A percentile compares a stretch with the other conserved stretches of the same genome.
phyloP scores from a whole-genome alignment of 2,113 vertebrate species.

The Poeciliopsis retropinna region DNA sequence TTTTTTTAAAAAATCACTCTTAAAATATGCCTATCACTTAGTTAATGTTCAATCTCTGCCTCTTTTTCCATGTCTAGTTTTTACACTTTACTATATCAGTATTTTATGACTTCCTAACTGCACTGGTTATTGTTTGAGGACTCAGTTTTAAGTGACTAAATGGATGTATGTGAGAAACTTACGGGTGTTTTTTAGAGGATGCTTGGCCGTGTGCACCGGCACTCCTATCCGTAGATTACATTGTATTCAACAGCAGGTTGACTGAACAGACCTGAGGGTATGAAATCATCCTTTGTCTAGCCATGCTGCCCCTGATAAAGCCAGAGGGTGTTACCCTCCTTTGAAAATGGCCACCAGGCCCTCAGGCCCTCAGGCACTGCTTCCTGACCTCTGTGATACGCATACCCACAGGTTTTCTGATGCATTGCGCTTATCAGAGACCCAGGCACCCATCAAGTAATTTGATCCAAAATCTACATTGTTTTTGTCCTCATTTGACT shows the following conservation, averaged over 20 bases:
- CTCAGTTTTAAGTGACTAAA: constrained; percentile 27
- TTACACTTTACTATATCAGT: not conserved
- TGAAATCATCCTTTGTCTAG: constrained; percentile 58
- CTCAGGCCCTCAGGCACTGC: constrained; percentile 36
- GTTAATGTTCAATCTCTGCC: not conserved
- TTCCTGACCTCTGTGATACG: constrained; percentile 43
- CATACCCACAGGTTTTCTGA: constrained; percentile 5
- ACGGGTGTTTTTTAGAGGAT: constrained; percentile 28
- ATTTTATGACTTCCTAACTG: constrained; percentile 62
- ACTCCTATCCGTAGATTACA: constrained; percentile 75
- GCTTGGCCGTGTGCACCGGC: constrained; percentile 48
- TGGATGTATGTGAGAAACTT: constrained; percentile 55
- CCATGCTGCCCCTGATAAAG: constrained; percentile 51
- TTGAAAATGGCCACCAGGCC: constrained; percentile 43
- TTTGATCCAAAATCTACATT: not conserved
- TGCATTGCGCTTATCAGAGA: constrained; percentile 24
- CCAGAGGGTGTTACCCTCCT: constrained; percentile 51
- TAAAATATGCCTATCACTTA: not conserved
- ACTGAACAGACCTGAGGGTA: constrained; percentile 37
- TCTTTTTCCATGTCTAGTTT: constrained; percentile 2
- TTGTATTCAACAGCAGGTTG: constrained; percentile 67
- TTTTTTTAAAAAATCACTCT: no score
- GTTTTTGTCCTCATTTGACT: no score
- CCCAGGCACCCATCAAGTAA: constrained; percentile 23
- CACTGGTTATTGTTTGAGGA: constrained; percentile 58